Conservation (phyloP, 2,888 invertebrate genomes). For the Nebria brevicollis region DNA sequence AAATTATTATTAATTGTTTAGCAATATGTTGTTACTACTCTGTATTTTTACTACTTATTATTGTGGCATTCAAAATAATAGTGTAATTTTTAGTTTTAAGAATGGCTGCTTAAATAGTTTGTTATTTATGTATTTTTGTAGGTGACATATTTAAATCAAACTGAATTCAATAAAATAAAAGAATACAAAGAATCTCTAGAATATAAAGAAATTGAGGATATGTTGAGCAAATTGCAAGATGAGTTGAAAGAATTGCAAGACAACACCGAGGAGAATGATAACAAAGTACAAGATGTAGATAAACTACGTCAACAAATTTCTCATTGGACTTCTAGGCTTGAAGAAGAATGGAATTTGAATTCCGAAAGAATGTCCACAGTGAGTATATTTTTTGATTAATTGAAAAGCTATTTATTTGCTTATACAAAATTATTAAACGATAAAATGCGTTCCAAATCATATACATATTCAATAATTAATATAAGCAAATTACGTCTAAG, state of each 20-base stretch:
- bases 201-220: conserved; percentile 32
- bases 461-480: too few species aligned
- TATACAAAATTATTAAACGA: too few species aligned
- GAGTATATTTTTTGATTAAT: conserved; percentile 6
- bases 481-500: too few species aligned
- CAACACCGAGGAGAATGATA: conserved; percentile 37
- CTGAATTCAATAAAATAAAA: conserved; percentile 39
- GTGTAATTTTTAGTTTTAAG: too few species aligned
- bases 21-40: too few species aligned
- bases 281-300: conserved; percentile 37
- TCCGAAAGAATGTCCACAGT: conserved; percentile 23
- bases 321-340: conserved; percentile 33
- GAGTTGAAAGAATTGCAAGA: conserved; percentile 39
- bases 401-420: too few species aligned
- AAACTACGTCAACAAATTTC: conserved; percentile 31
- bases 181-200: conserved; percentile 28
- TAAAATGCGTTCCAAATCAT: too few species aligned
- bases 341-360: conserved; percentile 26
- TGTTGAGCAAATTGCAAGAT: conserved; percentile 36
- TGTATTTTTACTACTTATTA: too few species aligned
- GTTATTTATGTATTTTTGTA: background rate
- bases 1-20: too few species aligned
- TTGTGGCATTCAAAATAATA: too few species aligned
- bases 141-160: conserved; percentile 43
- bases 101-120: background rate